These are phyloP conservation scores for Spea hammondii DNA, from an alignment of 2,797 vertebrate genomes.

Conservation along the genomic window DNA sequence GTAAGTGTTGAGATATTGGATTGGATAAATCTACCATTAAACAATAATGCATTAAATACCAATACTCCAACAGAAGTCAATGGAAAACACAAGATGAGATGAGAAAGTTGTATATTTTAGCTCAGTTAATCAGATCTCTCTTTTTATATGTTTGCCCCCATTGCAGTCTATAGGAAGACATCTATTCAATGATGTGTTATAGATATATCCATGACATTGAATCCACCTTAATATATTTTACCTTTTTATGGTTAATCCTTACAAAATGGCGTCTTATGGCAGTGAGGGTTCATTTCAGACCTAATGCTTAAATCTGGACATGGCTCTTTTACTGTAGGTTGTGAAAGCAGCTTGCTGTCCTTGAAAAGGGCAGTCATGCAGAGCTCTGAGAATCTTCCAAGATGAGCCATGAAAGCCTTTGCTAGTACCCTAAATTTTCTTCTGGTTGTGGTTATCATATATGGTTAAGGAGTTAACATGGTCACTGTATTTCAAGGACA, in stretches of 20 bases:
- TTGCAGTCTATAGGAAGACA: no score
- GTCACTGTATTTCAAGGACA: background rate
- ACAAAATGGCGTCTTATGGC: conserved; percentile 4
- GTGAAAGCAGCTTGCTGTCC: conserved; percentile 12
- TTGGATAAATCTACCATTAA: no score
- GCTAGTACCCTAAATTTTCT: conserved; percentile 6
- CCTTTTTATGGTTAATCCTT: background rate
- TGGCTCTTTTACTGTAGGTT: conserved; percentile 10
- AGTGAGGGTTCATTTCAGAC: background rate
- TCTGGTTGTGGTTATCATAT: background rate
- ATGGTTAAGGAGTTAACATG: conserved; percentile 8
- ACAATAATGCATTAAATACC: no score
- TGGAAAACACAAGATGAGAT: no score
- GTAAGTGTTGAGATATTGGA: no score
- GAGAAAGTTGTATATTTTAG: no score
- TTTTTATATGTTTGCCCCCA: no score
- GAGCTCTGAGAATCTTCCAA: conserved; percentile 19
- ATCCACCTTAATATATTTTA: no score
- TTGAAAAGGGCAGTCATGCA: conserved; percentile 24
- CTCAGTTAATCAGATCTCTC: no score
- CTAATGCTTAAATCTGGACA: conserved; percentile 4
- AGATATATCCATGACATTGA: no score
- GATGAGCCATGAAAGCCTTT: conserved; percentile 15
- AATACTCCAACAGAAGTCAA: no score
- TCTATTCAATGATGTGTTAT: no score